Conservation (phyloP, 2,113 vertebrate genomes). For the Neomonachus schauinslandi region DNA sequence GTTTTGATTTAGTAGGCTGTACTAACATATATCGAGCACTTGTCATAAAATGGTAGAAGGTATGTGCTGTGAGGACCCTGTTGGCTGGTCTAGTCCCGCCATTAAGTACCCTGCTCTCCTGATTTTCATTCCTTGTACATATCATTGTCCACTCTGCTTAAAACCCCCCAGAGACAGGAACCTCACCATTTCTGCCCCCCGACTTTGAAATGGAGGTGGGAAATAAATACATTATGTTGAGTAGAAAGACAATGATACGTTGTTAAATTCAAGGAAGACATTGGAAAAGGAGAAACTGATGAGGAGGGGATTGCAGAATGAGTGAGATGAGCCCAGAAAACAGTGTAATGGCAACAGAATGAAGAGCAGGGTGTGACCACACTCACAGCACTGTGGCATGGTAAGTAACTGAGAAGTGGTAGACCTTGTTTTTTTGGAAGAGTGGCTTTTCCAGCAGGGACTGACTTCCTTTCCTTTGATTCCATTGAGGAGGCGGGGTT, state of each 20-base stretch:
- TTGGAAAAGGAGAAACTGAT: background rate
- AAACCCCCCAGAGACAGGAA: background rate
- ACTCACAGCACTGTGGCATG: rapidly evolving
- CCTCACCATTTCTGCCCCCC: rapidly evolving
- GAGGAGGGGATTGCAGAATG: background rate
- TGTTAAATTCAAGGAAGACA: background rate
- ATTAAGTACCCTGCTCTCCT: too few species aligned
- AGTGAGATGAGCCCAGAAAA: too few species aligned
- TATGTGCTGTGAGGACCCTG: background rate
- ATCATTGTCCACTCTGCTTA: background rate
- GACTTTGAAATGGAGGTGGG: background rate
- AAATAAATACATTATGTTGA: rapidly evolving
- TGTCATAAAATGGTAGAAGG: background rate
- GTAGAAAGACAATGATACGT: background rate
- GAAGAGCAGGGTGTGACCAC: rapidly evolving
- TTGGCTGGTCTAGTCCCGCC: background rate
- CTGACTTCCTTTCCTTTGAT: background rate
- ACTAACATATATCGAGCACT: background rate
- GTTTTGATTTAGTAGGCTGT: background rate
- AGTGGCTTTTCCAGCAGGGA: background rate
- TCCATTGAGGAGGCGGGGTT: background rate
- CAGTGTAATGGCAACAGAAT: rapidly evolving
- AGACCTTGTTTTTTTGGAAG: rapidly evolving
- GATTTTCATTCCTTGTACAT: too few species aligned
- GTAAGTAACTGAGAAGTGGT: background rate